These are phyloP conservation scores for Cololabis saira DNA, from an alignment of 2,113 vertebrate genomes.

Conservation along the genomic window DNA sequence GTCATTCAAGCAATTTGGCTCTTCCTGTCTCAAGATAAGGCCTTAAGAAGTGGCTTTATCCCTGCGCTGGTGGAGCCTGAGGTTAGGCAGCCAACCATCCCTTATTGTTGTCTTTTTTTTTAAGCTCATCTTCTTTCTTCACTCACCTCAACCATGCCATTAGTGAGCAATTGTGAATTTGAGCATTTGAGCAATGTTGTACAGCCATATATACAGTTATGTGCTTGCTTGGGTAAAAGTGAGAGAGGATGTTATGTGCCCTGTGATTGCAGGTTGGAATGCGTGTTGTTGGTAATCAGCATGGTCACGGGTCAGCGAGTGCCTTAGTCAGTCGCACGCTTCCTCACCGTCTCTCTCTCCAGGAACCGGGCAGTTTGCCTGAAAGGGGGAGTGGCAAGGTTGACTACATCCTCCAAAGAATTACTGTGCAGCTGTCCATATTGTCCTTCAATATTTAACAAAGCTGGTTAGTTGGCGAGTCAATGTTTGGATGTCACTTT, in stretches of 20 bases:
- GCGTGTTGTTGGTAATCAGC: conserved; percentile 46
- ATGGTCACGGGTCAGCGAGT: conserved; percentile 51
- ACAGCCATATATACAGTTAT: conserved; percentile 10
- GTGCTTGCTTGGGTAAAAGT: conserved; percentile 23
- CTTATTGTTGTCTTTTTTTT: neutral
- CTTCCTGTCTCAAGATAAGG: conserved; percentile 55
- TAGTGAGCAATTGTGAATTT: neutral
- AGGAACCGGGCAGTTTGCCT: conserved; percentile 53
- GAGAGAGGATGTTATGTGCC: conserved; percentile 39
- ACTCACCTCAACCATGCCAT: conserved; percentile 15
- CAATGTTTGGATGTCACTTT: conserved; percentile 6
- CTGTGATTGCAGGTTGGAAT: conserved; percentile 60
- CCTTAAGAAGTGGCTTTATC: conserved; percentile 45
- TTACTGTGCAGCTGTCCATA: conserved; percentile 16
- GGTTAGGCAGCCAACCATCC: conserved; percentile 38
- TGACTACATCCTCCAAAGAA: conserved; percentile 34
- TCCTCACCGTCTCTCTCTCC: conserved; percentile 6
- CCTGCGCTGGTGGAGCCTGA: conserved; percentile 10
- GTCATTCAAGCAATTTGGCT: conserved; percentile 27
- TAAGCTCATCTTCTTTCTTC: neutral
- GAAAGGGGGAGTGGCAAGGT: conserved; percentile 15
- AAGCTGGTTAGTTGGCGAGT: conserved; percentile 16
- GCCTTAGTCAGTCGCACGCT: conserved; percentile 21
- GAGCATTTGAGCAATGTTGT: neutral
- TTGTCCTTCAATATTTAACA: conserved; percentile 29